Evolutionary conservation across 2,888 invertebrate species (phyloP), one percentile per base, ranked within the genome.

Genomic region (Metellina segmentata): DNA sequence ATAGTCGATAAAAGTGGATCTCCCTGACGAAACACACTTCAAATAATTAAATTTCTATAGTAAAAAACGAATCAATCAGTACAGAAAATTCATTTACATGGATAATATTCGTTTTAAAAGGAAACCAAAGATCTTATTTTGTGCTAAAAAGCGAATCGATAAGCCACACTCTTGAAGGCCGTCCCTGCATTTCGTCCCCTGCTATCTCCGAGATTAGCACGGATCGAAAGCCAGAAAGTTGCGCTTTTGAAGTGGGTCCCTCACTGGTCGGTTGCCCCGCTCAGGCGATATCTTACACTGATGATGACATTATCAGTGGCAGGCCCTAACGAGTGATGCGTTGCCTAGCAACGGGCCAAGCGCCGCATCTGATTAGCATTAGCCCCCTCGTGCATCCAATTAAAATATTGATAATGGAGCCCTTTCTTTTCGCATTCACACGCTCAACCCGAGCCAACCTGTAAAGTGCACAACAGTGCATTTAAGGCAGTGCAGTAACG

Each of bases 301-400:
- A 91, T 91, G 91, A 91, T 91, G 91, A 91, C 91, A 91, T 91
- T 91, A 91, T 91, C 91, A 87, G 82, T 87, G 91, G 83, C 91
- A 87, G 82, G 82, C 82, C 82, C 87, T 91, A 91, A 91, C 91
- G 91, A 91, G 91, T 91, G 91, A 91, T 91, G 91, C 91, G 91
- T 91, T 87, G 91, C 91, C 53, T 91, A 83, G 91, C 91, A 91
- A 91, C 91, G 87, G 83, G 16, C 90, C 87, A 91, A 91, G 86
- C 82, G 91, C 91, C 91, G 91, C 91, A 91, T 91, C 91, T 91
- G 91, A 91, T 91, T 91, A 91, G 91, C 87, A 91, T 91, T 87
- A 82, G 77, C 74, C 91, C 90, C 90, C 34, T 87, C 53, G 52
- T 91, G 90, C 90, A 90, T 75, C 90, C 90, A 88, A 88, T 88